These are phyloP conservation scores for Hybognathus amarus DNA, from an alignment of 2,797 vertebrate species.

Conservation along the genomic window DNA sequence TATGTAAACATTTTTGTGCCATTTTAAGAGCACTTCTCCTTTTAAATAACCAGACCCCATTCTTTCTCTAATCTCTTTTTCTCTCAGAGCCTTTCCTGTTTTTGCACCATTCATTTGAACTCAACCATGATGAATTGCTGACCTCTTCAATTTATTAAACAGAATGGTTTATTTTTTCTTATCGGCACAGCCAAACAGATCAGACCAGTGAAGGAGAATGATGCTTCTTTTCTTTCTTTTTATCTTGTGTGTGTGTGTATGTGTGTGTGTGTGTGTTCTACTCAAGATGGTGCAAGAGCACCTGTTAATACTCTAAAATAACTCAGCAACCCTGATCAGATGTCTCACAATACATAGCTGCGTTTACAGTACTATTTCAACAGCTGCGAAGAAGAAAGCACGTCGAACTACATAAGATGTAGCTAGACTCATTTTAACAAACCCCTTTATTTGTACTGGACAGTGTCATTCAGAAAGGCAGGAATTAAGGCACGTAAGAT, in stretches of 20 bases:
- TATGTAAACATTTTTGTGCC: not conserved
- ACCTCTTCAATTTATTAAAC: not conserved
- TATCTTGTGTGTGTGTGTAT: not conserved
- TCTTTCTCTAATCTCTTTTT: not conserved
- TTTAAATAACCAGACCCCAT: slow-evolving; percentile 13
- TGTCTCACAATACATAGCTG: slow-evolving; percentile 30
- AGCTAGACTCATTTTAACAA: not conserved
- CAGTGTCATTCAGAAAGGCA: too few species aligned
- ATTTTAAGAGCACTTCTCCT: slow-evolving; percentile 6
- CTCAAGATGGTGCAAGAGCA: slow-evolving; percentile 8
- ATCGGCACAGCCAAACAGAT: not conserved
- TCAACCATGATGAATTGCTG: not conserved
- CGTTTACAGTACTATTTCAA: slow-evolving; percentile 2
- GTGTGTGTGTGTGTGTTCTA: not conserved
- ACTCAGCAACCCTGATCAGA: not conserved
- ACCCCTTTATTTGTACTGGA: not conserved
- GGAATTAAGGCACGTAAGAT: too few species aligned
- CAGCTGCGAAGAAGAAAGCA: slow-evolving; percentile 22
- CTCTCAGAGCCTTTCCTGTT: not conserved
- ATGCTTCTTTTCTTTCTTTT: not conserved
- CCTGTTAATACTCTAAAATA: slow-evolving; percentile 42
- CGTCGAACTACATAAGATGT: not conserved
- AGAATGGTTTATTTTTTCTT: not conserved
- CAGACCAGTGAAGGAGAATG: not conserved
- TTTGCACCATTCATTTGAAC: not conserved